Base-by-base conservation (phyloP, 2,888 invertebrate genomes). In the Hydraecia micacea region DNA sequence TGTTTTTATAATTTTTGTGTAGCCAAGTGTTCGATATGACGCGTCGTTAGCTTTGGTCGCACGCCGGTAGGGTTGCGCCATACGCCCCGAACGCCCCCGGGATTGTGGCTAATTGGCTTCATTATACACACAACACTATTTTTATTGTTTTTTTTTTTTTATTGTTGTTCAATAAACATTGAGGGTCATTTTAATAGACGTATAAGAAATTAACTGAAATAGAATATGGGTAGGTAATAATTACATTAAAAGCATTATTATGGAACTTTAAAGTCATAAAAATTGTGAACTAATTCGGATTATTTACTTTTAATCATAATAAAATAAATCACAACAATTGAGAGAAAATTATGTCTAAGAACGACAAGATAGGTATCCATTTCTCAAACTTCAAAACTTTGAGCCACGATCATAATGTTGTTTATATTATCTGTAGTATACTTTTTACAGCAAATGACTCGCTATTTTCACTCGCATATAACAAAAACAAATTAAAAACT, bases 41-140 rank as follows among this genome's bases (percentile, higher is more conserved):
- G 91, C 92, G 89, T 93, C 91, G 93, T 93, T 94, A 92, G 91
- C 90, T 89, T 86, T 85, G 89, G 93, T 95, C 94, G 82, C 95
- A 95, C 94, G 93, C 77, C 83, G 91, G 77, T 94, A 95, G 95
- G 95, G 95, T 95, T 95, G 91, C 91, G 86, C 36, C 67, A 15
- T 25, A 63, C 78, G 58, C 91, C 87, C 18, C 21, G 32, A 13
- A 77, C 85, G 68, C 91, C 88, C 83, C 74, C 68, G 90, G 89
- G 90, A 88, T 79, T 67, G 7, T n/a, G 0, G 72, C 75, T 91
- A 86, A 89, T 90, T 87, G 85, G 65, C 52, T 79, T 85, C 42
- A 79, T 84, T 81, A 84, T 46, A 8, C 65, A 77, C 32, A 81
- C 68, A 81, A 80, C 75, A 76, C 74, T 68, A 46, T 60, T 79